phyloP scores from a whole-genome alignment of 1,140 invertebrate species.

The Helicoverpa armigera region DNA sequence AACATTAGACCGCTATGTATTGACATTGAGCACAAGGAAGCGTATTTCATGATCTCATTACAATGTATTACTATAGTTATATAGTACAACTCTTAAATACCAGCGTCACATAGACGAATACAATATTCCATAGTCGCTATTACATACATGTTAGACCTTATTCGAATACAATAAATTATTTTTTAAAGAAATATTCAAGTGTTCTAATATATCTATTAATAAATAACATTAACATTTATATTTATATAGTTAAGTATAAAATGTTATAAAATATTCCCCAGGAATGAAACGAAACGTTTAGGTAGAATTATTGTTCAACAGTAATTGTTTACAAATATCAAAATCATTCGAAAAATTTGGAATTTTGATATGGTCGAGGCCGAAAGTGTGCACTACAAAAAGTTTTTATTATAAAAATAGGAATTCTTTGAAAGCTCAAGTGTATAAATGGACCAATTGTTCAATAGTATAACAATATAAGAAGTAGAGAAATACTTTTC shows the following conservation, averaged over 20 bases:
- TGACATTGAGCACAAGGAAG: constrained; percentile 85
- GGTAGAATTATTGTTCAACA: constrained; percentile 50
- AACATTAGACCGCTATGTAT: constrained; percentile 81
- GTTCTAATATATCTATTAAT: constrained; percentile 56
- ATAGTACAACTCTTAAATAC: constrained; percentile 65
- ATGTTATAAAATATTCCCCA: constrained; percentile 59
- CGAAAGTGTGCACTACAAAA: constrained; percentile 77
- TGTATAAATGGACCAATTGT: constrained; percentile 80
- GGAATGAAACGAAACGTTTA: constrained; percentile 61
- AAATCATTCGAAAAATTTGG: constrained; percentile 73
- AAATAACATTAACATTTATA: constrained; percentile 62
- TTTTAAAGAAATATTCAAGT: constrained; percentile 67
- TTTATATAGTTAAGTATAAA: constrained; percentile 56
- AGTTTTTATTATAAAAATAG: constrained; percentile 83
- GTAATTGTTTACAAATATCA: constrained; percentile 50
- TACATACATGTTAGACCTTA: constrained; percentile 75
- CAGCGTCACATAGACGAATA: constrained; percentile 84
- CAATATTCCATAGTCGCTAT: constrained; percentile 67
- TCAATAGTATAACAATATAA: constrained; percentile 62
- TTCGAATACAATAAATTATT: constrained; percentile 77
- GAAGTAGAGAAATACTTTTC: constrained; percentile 55
- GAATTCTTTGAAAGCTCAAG: constrained; percentile 84
- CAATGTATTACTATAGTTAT: constrained; percentile 58
- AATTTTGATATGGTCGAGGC: constrained; percentile 80
- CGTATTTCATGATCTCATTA: constrained; percentile 74